Percentiles rank a stretch among this genome's conserved stretches.
These are phyloP conservation scores for Sturmia bella DNA, from an alignment of 2,888 invertebrate species.

Conservation along the genomic window DNA sequence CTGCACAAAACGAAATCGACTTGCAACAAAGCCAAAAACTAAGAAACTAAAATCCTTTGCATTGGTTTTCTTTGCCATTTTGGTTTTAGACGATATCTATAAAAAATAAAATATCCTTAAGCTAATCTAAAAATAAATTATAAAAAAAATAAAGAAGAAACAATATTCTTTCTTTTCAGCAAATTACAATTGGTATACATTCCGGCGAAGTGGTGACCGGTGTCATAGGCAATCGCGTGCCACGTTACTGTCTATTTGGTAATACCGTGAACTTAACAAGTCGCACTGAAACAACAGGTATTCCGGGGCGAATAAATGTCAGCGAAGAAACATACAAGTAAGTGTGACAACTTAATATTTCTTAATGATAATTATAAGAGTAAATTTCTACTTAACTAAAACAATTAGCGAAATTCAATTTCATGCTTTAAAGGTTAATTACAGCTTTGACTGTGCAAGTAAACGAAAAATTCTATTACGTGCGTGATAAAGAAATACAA, in stretches of 20 bases:
- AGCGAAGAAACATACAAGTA: slow-evolving; percentile 96
- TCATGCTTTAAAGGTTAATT: not conserved
- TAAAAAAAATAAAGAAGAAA: too few species aligned
- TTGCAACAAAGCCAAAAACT: too few species aligned
- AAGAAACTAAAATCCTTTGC: too few species aligned
- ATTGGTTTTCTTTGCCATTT: too few species aligned
- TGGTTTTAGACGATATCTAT: too few species aligned
- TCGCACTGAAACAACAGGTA: slow-evolving; percentile 95
- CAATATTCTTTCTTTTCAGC: slow-evolving; percentile 83
- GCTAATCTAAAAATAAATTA: too few species aligned
- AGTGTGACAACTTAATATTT: slow-evolving; percentile 73
- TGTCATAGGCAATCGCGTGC: slow-evolving; percentile 96
- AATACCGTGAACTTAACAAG: slow-evolving; percentile 97
- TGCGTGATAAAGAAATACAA: too few species aligned
- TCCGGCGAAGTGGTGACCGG: slow-evolving; percentile 97
- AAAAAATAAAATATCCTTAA: too few species aligned
- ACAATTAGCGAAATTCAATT: not conserved
- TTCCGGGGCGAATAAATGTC: slow-evolving; percentile 93
- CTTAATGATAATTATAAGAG: not conserved
- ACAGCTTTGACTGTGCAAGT: not conserved
- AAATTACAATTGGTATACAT: slow-evolving; percentile 96
- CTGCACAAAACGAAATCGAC: too few species aligned
- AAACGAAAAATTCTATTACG: not conserved
- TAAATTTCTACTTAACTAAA: not conserved
- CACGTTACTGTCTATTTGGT: slow-evolving; percentile 95